A percentile compares a stretch with the other conserved stretches of the same genome.
Evolutionary conservation across 1,140 invertebrate genomes (phyloP).

Genomic region (Belonocnema kinseyi): DNA sequence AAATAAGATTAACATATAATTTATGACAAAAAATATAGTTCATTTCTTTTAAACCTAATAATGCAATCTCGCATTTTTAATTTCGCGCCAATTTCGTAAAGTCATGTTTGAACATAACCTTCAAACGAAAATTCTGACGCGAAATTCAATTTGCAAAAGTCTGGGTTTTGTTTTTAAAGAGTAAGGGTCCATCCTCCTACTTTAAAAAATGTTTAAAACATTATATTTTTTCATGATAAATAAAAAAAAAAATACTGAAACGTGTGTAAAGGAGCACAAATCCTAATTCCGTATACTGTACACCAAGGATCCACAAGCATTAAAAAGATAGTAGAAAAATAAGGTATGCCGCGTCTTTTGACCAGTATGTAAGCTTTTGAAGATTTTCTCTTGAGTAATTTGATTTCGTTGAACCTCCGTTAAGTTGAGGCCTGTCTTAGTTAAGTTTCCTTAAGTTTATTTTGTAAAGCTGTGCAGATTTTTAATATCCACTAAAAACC

Average conservation of each 20-base stretch:
- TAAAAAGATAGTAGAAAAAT: conserved; percentile 39
- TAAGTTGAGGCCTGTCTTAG: conserved; percentile 55
- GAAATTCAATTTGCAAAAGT: too few relatives aligned
- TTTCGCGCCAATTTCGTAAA: too few relatives aligned
- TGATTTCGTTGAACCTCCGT: conserved; percentile 49
- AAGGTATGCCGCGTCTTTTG: conserved; percentile 50
- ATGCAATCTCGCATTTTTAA: too few relatives aligned
- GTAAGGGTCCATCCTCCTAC: too few relatives aligned
- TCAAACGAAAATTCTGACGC: too few relatives aligned
- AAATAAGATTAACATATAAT: too few relatives aligned
- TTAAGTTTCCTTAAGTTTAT: conserved; percentile 51
- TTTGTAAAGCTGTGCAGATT: conserved; percentile 56
- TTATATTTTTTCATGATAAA: background rate
- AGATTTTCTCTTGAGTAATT: conserved; percentile 47
- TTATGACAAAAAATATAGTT: too few relatives aligned
- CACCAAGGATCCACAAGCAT: conserved; percentile 22
- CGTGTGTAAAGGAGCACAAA: conserved; percentile 32
- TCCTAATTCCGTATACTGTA: background rate
- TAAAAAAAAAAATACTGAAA: background rate
- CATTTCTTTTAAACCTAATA: too few relatives aligned
- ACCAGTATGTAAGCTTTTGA: conserved; percentile 47
- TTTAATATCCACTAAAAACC: background rate
- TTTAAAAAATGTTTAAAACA: background rate
- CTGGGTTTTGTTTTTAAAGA: too few relatives aligned
- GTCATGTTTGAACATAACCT: too few relatives aligned